Evolutionary conservation across 1,140 invertebrate species (phyloP).

Genomic region (Lethrus apterus): DNA sequence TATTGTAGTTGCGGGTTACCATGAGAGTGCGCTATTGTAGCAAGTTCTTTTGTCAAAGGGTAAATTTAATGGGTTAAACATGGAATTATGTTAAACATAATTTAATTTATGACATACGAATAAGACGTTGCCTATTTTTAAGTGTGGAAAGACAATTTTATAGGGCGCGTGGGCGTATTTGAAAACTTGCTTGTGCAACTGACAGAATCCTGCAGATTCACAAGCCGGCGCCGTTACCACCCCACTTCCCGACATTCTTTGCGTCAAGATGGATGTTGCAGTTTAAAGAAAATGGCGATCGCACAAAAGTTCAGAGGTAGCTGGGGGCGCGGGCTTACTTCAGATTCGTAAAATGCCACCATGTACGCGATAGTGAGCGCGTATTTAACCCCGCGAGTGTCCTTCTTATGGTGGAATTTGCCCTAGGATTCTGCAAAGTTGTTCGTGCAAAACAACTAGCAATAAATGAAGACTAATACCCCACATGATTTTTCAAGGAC

Average conservation of each 20-base stretch:
- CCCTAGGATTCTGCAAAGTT: conserved; percentile 22
- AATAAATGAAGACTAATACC: conserved; percentile 40
- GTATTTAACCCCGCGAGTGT: not conserved
- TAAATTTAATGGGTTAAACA: conserved; percentile 4
- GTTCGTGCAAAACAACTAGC: conserved; percentile 31
- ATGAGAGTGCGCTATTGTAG: conserved; percentile 14
- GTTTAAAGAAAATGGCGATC: conserved; percentile 31
- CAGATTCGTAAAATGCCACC: conserved; percentile 23
- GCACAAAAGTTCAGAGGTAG: conserved; percentile 19
- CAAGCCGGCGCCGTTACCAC: conserved; percentile 4
- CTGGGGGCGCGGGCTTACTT: conserved; percentile 24
- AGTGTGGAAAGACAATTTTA: not conserved
- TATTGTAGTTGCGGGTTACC: conserved; percentile 3
- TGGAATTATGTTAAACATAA: conserved; percentile 9
- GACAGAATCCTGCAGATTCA: conserved; percentile 13
- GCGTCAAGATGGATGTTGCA: conserved; percentile 30
- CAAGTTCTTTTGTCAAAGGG: conserved; percentile 8
- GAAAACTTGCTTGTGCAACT: no score
- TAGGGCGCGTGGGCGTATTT: conserved; percentile 15
- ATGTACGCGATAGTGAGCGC: conserved; percentile 22
- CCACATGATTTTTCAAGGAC: conserved; percentile 38
- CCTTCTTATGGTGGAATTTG: conserved; percentile 16
- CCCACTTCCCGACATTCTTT: conserved; percentile 16
- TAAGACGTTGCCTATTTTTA: not conserved
- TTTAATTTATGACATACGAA: conserved; percentile 3